A percentile compares a stretch with the other conserved stretches of the same genome.
Conservation (phyloP, 1,140 invertebrate genomes). For the fruit fly (Drosophila melanogaster) region DNA sequence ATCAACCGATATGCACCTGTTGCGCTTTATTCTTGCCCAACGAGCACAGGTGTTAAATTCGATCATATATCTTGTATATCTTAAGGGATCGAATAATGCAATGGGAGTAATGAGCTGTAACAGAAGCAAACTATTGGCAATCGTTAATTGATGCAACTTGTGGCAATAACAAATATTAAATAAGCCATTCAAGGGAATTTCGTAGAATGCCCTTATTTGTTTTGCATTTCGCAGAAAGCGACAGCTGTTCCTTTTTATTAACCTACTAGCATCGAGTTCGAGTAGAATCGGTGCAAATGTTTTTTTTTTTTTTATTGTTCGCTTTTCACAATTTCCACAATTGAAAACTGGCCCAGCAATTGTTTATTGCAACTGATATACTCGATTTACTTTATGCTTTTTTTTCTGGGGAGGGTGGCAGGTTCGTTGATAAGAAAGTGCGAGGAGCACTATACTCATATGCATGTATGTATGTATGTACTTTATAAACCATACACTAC, state of each 20-base stretch:
- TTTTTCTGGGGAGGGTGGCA: neutral
- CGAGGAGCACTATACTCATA: neutral
- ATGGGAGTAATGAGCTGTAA: too few relatives aligned
- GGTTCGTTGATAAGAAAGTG: slow-evolving; percentile 17
- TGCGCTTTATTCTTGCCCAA: slow-evolving; percentile 9
- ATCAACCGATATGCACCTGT: slow-evolving; percentile 14
- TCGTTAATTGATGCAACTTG: too few relatives aligned
- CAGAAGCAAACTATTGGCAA: too few relatives aligned
- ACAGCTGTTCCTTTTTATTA: slow-evolving; percentile 16
- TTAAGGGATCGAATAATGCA: neutral
- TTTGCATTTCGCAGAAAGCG: neutral
- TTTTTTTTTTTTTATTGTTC: neutral
- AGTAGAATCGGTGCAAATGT: slow-evolving; percentile 16
- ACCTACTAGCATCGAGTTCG: neutral
- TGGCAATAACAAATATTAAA: neutral
- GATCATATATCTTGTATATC: too few relatives aligned
- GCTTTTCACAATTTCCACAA: slow-evolving; percentile 17
- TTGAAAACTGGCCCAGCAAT: slow-evolving; percentile 28
- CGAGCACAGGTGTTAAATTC: too few relatives aligned
- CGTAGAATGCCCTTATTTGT: neutral
- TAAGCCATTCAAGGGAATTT: neutral
- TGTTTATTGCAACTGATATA: slow-evolving; percentile 46
- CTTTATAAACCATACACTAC: neutral
- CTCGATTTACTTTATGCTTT: slow-evolving; percentile 2
- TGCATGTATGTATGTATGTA: neutral